Evolutionary conservation across 2,113 vertebrate species (phyloP), one percentile per base, ranked within the genome.

Genomic region (Seriola quinqueradiata): DNA sequence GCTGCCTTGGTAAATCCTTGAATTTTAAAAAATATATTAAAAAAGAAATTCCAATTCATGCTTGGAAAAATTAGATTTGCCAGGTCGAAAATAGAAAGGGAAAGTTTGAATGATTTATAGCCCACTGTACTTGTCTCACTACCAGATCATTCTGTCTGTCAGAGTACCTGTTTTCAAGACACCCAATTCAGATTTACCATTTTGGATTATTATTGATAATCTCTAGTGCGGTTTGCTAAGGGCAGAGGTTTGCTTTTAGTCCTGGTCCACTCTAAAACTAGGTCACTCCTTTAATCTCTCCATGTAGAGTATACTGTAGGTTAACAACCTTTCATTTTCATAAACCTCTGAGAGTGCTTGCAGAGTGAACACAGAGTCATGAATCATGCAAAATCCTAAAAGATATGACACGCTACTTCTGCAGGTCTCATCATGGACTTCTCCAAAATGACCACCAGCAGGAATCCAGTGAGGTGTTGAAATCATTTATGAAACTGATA

Each of bases 121-220:
- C 14, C 19, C n/a, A 50, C 38, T 12, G 52, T 34, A 34, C 61
- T 84, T 82, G 60, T 75, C 50, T 77, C 74, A 75, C 55, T 50
- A 46, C 68, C 32, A 75, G 77, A 84, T 88, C 74, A 71, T 17
- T 67, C 58, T 59, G 76, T 74, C 59, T 87, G 64, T 68, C 25
- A 8, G 58, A 87, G 73, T 85, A 92, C 90, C 90, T 93, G 89
- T 80, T 84, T 83, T 90, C 83, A 90, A 91, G 79, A 85, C 67
- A 60, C 70, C 87, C 69, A 89, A 85, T 89, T 93, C 83, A 85
- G 69, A 34, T 89, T 77, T 84, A 77, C 75, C 86, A 87, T 88
- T 94, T 92, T 92, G 90, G 92, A 94, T 94, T 93, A 92, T 93
- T 89, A 94, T 87, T 90, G 79, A 94, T 93, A 93, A 94, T 93